Evolutionary conservation across 2,797 vertebrate genomes (phyloP), one percentile per base, ranked within the genome.

Genomic region (Brotula barbata): DNA sequence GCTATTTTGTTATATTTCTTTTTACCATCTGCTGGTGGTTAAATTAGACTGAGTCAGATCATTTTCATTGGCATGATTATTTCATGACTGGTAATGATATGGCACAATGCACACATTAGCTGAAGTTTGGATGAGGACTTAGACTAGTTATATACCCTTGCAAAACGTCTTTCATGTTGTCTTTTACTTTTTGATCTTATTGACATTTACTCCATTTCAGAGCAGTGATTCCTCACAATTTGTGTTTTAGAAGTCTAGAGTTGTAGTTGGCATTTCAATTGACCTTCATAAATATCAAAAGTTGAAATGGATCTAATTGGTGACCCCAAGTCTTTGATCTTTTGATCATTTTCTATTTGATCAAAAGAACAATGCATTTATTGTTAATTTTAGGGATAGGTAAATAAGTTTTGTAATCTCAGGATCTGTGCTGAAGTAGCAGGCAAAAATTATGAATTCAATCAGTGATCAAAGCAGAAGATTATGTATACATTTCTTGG

Each of bases 21-120:
- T 42, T 37, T 17, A 64, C 78, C 87, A 82, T 86, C 75, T 47
- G 64, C 70, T 72, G 79, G 73, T 85, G 79, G 82, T 80, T 78
- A 64, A 71, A 83, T 72, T 73, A 85, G 83, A 81, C 73, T 68
- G 78, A 88, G 84, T 87, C 73, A 65, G 80, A 85, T 86, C 75
- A 80, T 82, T 85, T 83, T 83, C 81, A 81, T 82, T 78, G 77
- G 75, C 69, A 72, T 58, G 75, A 85, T 62, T 59, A 69, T 84
- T 89, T 89, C 78, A 80, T 82, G 57, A 53, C 64, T 76, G 77
- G 72, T 82, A 66, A 71, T 79, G 78, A 87, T 85, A 86, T 85
- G 85, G 83, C 86, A 87, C 84, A 87, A 86, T 89, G 86, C 85
- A 86, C 83, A 85, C 81, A 62, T 87, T 77, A 83, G 81, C 68